Conservation (phyloP, 2,888 invertebrate genomes). For the Idaea biselata region DNA sequence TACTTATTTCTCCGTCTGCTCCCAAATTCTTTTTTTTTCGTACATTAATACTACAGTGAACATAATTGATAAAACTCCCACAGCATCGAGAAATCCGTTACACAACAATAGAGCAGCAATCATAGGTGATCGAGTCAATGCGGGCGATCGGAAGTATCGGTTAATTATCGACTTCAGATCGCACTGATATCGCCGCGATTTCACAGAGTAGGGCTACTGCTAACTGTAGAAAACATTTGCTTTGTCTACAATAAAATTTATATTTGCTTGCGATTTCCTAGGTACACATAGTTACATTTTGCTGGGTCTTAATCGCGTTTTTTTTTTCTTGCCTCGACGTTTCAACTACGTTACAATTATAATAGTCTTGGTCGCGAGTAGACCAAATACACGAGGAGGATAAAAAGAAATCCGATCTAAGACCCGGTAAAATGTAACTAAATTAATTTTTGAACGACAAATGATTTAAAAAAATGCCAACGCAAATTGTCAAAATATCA, state of each 20-base stretch:
- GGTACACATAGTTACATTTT: no score
- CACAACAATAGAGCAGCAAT: conserved; percentile 32
- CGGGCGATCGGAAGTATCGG: conserved; percentile 31
- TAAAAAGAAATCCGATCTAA: no score
- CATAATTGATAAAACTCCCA: conserved; percentile 36
- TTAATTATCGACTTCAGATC: conserved; percentile 40
- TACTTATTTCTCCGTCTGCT: not conserved
- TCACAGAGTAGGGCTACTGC: conserved; percentile 18
- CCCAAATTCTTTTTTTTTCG: conserved; percentile 9
- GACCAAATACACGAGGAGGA: no score
- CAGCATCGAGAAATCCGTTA: conserved; percentile 38
- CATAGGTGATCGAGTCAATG: conserved; percentile 49
- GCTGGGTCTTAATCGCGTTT: no score
- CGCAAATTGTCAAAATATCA: no score
- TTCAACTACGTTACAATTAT: no score
- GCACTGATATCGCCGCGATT: conserved; percentile 22
- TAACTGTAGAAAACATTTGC: not conserved
- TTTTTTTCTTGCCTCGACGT: no score
- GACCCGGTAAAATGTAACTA: no score
- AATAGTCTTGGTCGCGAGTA: no score
- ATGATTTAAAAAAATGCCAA: no score
- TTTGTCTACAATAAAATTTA: not conserved
- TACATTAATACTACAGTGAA: not conserved
- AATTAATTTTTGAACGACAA: no score
- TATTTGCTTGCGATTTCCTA: no score